A percentile compares a stretch with the other conserved stretches of the same genome.
Evolutionary conservation across 2,113 vertebrate species (phyloP).

Genomic region (Malurus elegans): DNA sequence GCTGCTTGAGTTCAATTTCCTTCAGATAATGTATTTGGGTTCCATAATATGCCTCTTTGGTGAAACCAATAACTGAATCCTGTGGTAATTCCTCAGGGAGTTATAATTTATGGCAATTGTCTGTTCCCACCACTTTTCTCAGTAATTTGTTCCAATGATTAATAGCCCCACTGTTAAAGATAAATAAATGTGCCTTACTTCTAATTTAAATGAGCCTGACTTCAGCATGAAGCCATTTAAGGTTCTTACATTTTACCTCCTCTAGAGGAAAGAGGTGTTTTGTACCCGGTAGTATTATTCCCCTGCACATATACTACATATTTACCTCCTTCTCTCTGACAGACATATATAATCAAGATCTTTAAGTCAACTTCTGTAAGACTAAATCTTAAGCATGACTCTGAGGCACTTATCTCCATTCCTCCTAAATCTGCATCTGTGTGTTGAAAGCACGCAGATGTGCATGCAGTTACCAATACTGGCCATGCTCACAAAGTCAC

Average conservation of each 20-base stretch:
- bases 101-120: slow-evolving; percentile 59
- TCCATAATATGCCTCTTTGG: slow-evolving; percentile 13
- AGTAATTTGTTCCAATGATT: slow-evolving; percentile 47
- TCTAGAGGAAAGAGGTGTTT: not conserved
- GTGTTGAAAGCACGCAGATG: not conserved
- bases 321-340: not conserved
- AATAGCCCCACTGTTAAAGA: slow-evolving; percentile 36
- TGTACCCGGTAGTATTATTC: not conserved
- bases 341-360: not conserved
- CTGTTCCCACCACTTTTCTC: slow-evolving; percentile 32
- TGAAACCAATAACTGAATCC: slow-evolving; percentile 42
- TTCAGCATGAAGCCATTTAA: slow-evolving; percentile 7
- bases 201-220: slow-evolving; percentile 28
- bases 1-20: slow-evolving; percentile 5
- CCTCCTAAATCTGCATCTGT: not conserved
- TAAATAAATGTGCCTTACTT: slow-evolving; percentile 9
- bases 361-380: not conserved
- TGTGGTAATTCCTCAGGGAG: not conserved
- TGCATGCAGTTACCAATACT: not conserved
- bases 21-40: slow-evolving; percentile 27
- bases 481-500: not conserved
- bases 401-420: not conserved
- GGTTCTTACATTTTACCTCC: not conserved
- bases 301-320: not conserved
- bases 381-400: not conserved